These are phyloP conservation scores for Eutolmus rufibarbis DNA, from an alignment of 2,888 invertebrate genomes.

Conservation along the genomic window DNA sequence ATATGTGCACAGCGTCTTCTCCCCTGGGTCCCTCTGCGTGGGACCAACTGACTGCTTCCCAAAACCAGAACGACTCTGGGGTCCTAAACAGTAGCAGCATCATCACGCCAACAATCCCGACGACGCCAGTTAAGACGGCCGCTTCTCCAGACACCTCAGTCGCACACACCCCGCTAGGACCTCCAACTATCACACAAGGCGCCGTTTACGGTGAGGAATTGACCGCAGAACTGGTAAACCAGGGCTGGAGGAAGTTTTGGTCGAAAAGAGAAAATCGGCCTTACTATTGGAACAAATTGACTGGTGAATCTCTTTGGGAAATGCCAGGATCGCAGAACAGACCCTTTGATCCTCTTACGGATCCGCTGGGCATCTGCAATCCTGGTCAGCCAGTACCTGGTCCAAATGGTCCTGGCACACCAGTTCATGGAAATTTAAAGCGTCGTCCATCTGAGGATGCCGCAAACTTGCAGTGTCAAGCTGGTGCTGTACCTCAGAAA, in stretches of 20 bases:
- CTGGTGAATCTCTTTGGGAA: constrained; percentile 97
- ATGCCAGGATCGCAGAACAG: constrained; percentile 77
- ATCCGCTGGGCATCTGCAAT: constrained; percentile 83
- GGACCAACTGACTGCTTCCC: constrained; percentile 61
- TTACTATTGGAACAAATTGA: constrained; percentile 95
- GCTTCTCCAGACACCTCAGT: constrained; percentile 56
- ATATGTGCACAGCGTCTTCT: constrained; percentile 49
- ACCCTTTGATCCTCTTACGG: constrained; percentile 89
- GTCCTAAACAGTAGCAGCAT: constrained; percentile 47
- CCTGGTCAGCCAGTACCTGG: constrained; percentile 57
- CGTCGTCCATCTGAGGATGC: constrained; percentile 61
- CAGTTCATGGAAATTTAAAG: constrained; percentile 53
- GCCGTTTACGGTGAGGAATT: constrained; percentile 61
- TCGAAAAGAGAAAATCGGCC: constrained; percentile 93
- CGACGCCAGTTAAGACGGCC: constrained; percentile 59
- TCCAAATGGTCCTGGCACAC: constrained; percentile 53
- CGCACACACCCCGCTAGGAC: constrained; percentile 61
- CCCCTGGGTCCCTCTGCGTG: constrained; percentile 58
- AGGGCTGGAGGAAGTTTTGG: constrained; percentile 98
- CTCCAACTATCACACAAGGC: constrained; percentile 53
- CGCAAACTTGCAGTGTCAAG: constrained; percentile 54
- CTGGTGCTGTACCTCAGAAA: constrained; percentile 73
- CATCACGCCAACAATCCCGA: constrained; percentile 55
- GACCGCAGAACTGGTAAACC: constrained; percentile 67
- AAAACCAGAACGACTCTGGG: constrained; percentile 51